phyloP scores from a whole-genome alignment of 1,140 invertebrate species.

The Lepidurus couesii region DNA sequence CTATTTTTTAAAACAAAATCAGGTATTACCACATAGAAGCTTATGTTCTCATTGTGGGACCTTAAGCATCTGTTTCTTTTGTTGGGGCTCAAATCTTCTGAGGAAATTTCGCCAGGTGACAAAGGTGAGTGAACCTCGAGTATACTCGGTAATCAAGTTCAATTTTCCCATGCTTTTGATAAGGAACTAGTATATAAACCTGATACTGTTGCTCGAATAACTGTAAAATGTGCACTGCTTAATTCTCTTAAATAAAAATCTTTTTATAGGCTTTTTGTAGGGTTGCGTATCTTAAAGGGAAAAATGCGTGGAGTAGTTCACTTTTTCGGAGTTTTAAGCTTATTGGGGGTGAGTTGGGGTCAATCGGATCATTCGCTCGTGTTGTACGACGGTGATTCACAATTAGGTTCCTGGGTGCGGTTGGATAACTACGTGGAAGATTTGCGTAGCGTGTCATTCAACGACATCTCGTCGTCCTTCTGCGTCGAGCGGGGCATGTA shows the following conservation, averaged over 20 bases:
- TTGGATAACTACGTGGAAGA: slow-evolving; percentile 32
- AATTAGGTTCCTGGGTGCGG: slow-evolving; percentile 27
- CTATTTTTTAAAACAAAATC: too few relatives aligned
- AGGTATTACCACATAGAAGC: too few relatives aligned
- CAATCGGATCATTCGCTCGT: slow-evolving; percentile 28
- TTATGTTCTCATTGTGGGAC: not conserved
- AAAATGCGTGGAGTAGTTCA: not conserved
- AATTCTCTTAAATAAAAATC: not conserved
- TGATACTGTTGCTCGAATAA: not conserved
- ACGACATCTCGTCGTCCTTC: slow-evolving; percentile 30
- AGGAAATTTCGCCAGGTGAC: not conserved
- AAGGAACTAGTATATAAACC: not conserved
- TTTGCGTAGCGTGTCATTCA: slow-evolving; percentile 24
- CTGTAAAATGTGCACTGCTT: not conserved
- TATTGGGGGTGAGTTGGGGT: not conserved
- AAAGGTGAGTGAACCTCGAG: not conserved
- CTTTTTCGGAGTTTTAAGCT: not conserved
- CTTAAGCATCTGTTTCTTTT: not conserved
- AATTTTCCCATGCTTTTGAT: not conserved
- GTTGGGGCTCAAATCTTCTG: not conserved
- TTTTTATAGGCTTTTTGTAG: not conserved
- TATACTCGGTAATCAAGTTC: not conserved
- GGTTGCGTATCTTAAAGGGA: not conserved
- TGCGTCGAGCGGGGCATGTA: slow-evolving; percentile 32
- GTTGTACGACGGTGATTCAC: slow-evolving; percentile 28